Base-by-base conservation (phyloP, 2,113 vertebrate species). In the Reinhardtius hippoglossoides region DNA sequence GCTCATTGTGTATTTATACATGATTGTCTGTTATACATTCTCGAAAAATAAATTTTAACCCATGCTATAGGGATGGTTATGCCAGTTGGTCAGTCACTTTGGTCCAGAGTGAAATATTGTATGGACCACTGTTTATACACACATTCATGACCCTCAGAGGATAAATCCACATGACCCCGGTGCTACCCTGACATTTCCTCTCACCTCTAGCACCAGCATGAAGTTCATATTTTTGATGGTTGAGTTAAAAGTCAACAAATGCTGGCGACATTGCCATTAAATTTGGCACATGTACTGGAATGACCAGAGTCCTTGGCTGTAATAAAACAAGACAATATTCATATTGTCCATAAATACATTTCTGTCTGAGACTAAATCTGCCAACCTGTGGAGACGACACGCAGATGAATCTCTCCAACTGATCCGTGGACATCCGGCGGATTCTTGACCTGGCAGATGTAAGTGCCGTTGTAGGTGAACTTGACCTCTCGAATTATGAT, bases 371-470 rank as follows among this genome's bases (percentile, higher is more conserved):
- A 5, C 46, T 50, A 18, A 56, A 24, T 27, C 12, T 16, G 1
- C 89, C 74, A 16, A 95, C 95, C 95, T 94, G 94, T 91, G 35
- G 82, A 74, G 71, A 95, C 97, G 0, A 99, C 97, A 0, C 89
- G 93, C 16, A 99, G 94, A 0, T 79, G 79, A 81, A 97, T 94
- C 81, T 96, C 92, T 18, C 97, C 98, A 0, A 95, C 78, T 0
- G 88, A 72, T 21, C 97, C 97, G 0, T 96, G 94, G 0, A 96
- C 95, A 0, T 99, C 98, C 0, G 97, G 98, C 0, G 96, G 95
- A 87, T 99, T 99, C 89, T 95, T 96, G 74, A 99, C 96, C 80
- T 96, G 96, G 82, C 98, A 99, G 71, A 90, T 94, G 85, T 96
- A 99, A 0, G 97, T 99, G 7, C 98, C 97, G 0, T 99, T 99